Conservation (phyloP, 1,140 invertebrate genomes). For the Nylanderia fulva region DNA sequence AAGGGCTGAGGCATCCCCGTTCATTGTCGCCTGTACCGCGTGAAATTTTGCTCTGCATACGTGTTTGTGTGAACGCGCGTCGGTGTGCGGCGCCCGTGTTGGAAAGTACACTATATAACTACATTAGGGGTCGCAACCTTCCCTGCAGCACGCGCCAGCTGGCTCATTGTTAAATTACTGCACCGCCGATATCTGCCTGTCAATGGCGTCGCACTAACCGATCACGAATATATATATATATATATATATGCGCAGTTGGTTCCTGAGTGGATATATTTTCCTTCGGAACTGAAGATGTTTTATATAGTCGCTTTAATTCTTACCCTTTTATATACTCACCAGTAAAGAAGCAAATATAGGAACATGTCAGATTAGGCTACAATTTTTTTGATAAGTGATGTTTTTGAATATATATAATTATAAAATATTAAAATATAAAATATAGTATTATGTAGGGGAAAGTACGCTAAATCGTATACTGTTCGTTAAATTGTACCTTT, state of each 20-base stretch:
- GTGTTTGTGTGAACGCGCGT: constrained; percentile 52
- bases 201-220: constrained; percentile 70
- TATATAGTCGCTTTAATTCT: not conserved
- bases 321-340: too few species aligned
- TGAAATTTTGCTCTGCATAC: constrained; percentile 66
- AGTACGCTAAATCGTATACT: too few species aligned
- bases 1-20: constrained; percentile 84
- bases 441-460: too few species aligned
- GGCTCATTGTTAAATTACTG: constrained; percentile 86
- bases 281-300: too few species aligned
- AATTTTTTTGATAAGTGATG: too few species aligned
- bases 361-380: too few species aligned
- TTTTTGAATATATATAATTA: too few species aligned
- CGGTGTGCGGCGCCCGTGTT: constrained; percentile 65
- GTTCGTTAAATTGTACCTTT: too few species aligned
- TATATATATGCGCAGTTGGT: too few species aligned
- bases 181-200: constrained; percentile 81
- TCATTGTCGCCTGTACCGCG: constrained; percentile 75
- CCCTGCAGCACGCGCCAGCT: constrained; percentile 85
- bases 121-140: constrained; percentile 85
- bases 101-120: constrained; percentile 83
- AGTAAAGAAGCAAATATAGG: too few species aligned
- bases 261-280: not conserved
- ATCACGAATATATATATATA: constrained; percentile 30
- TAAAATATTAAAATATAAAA: too few species aligned